Base-by-base conservation (phyloP, 2,797 vertebrate genomes). In the Distichodus sexfasciatus region DNA sequence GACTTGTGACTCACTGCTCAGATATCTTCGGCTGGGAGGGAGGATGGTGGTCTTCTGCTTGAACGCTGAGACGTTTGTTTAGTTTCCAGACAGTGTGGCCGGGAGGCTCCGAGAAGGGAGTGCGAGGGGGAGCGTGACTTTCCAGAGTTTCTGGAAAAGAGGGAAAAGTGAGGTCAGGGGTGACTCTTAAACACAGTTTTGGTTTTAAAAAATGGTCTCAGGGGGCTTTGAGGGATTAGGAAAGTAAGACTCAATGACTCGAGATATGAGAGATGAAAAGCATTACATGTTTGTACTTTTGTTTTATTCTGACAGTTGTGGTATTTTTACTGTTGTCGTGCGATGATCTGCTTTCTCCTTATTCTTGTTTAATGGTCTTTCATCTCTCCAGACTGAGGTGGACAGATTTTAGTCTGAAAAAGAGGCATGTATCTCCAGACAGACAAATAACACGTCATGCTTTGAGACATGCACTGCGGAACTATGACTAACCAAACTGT, bases 1-100 rank as follows among this genome's bases (percentile, higher is more conserved):
- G 79, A 80, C 54, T 82, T 75, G 81, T 91, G 89, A 91, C 82
- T 92, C 90, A 92, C 82, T 83, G 85, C 83, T 80, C 77, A 88
- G 88, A 79, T 86, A 91, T 91, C 91, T 86, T 62, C 63, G 82
- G 83, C 80, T 86, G 69, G 85, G 84, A 87, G 57, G 68, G 62
- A 61, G 43, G 57, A 38, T 70, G 70, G 72, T 76, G 69, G 73
- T 83, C 80, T 70, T 84, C 84, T 81, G 63, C 84, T 75, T 71
- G 71, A 87, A 83, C 46, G 80, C 76, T 31, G 82, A 83, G 81
- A 80, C 81, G 59, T 89, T 86, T 90, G 88, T 91, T 91, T 89
- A 91, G 86, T 86, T 87, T 91, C 76, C 86, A 90, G 87, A 85
- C 78, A 77, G 80, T 87, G 74, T 47, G 78, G 80, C 64, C 48